Percentiles rank a stretch among this genome's conserved stretches.
Conservation (phyloP, 2,888 invertebrate genomes). For the Elegia similella region DNA sequence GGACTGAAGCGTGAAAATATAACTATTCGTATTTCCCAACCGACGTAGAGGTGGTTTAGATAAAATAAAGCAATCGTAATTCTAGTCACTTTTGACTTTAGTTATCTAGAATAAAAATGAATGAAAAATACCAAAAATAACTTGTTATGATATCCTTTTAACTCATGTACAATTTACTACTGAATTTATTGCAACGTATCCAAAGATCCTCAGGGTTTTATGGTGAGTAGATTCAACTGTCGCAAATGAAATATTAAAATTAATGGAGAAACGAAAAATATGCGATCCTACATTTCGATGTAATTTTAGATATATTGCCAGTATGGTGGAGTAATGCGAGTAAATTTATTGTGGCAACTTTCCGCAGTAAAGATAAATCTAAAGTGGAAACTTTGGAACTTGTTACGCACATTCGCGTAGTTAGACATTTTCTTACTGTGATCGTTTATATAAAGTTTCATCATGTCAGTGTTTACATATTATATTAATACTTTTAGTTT, state of each 20-base stretch:
- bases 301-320: slow-evolving; percentile 5
- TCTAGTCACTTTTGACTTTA: slow-evolving; percentile 30
- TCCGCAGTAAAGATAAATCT: slow-evolving; percentile 7
- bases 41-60: slow-evolving; percentile 32
- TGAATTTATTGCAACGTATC: slow-evolving; percentile 13
- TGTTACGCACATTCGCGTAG: slow-evolving; percentile 78
- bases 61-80: slow-evolving; percentile 30
- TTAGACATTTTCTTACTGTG: slow-evolving; percentile 76
- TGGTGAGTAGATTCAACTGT: slow-evolving; percentile 42
- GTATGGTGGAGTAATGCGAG: slow-evolving; percentile 9
- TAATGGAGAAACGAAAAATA: slow-evolving; percentile 1
- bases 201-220: slow-evolving; percentile 35
- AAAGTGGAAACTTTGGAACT: slow-evolving; percentile 53
- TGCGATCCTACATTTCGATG: slow-evolving; percentile 7
- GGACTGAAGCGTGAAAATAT: slow-evolving; percentile 54
- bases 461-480: slow-evolving; percentile 34
- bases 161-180: slow-evolving; percentile 13
- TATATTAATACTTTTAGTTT: slow-evolving; percentile 16
- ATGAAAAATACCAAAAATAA: slow-evolving; percentile 15
- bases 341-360: slow-evolving; percentile 14
- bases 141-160: slow-evolving; percentile 16
- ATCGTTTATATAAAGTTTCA: slow-evolving; percentile 64
- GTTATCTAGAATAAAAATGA: slow-evolving; percentile 26
- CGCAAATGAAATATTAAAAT: slow-evolving; percentile 16
- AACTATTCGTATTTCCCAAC: slow-evolving; percentile 37